Percentiles rank a stretch among this genome's conserved stretches.
phyloP scores from a whole-genome alignment of 1,140 invertebrate genomes.

The Drosophila seguyi region DNA sequence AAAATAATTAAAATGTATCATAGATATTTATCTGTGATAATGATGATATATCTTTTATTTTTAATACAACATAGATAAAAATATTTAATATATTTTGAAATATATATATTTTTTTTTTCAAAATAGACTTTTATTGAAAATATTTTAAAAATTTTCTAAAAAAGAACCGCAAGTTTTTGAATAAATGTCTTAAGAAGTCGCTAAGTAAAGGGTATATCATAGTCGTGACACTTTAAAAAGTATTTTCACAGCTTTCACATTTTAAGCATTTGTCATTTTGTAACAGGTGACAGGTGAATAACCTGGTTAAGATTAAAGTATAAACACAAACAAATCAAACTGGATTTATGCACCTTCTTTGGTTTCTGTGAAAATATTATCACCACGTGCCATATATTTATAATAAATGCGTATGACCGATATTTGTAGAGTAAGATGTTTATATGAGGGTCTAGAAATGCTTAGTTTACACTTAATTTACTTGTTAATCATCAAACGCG shows the following conservation, averaged over 20 bases:
- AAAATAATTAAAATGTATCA: no score
- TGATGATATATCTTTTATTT: no score
- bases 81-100: no score
- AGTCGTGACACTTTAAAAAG: no score
- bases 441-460: not conserved
- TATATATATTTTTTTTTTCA: no score
- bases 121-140: no score
- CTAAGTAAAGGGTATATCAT: not conserved
- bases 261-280: not conserved
- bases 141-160: not conserved
- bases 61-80: no score
- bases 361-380: not conserved
- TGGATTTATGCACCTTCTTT: constrained; percentile 6
- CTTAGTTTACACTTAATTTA: not conserved
- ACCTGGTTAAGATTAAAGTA: not conserved
- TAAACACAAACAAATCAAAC: constrained; percentile 9
- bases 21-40: no score
- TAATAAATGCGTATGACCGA: not conserved
- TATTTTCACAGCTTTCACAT: no score
- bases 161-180: rapidly evolving
- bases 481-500: not conserved
- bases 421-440: not conserved
- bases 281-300: not conserved
- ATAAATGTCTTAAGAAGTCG: not conserved
- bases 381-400: constrained; percentile 2